phyloP scores from a whole-genome alignment of 2,888 invertebrate species.

The Zaprionus bogoriensis region DNA sequence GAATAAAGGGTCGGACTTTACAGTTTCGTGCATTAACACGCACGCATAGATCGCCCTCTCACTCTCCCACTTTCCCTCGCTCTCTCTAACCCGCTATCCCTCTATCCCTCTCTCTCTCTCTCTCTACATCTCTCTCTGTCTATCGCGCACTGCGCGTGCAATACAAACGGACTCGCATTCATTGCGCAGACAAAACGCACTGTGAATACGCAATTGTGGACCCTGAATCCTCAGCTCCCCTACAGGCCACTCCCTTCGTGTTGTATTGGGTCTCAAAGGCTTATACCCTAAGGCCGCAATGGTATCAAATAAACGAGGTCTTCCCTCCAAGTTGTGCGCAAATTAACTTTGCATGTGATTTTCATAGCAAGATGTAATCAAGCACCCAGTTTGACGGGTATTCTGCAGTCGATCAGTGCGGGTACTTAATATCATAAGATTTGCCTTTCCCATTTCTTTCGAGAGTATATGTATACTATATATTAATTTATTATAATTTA shows the following conservation, averaged over 20 bases:
- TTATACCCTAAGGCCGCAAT: not conserved
- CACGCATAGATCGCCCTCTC: conserved; percentile 49
- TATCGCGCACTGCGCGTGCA: not conserved
- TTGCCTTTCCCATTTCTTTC: no score
- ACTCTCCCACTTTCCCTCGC: not conserved
- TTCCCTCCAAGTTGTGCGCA: not conserved
- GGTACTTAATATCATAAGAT: no score
- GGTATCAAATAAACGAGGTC: not conserved
- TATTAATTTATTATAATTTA: no score
- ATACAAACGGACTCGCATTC: conserved; percentile 29
- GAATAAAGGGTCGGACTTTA: conserved; percentile 54
- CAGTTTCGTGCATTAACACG: conserved; percentile 75
- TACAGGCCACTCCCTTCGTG: not conserved
- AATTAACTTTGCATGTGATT: no score
- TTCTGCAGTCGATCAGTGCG: not conserved
- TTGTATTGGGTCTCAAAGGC: conserved; percentile 5
- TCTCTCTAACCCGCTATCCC: not conserved
- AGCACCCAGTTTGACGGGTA: not conserved
- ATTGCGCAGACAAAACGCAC: conserved; percentile 59
- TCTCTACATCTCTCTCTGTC: not conserved
- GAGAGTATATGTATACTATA: no score
- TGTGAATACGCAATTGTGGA: conserved; percentile 57
- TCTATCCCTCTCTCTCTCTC: not conserved
- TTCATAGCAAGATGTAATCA: not conserved
- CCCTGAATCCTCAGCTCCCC: not conserved